Conservation (phyloP, 2,888 invertebrate genomes). For the Lottia scabra region DNA sequence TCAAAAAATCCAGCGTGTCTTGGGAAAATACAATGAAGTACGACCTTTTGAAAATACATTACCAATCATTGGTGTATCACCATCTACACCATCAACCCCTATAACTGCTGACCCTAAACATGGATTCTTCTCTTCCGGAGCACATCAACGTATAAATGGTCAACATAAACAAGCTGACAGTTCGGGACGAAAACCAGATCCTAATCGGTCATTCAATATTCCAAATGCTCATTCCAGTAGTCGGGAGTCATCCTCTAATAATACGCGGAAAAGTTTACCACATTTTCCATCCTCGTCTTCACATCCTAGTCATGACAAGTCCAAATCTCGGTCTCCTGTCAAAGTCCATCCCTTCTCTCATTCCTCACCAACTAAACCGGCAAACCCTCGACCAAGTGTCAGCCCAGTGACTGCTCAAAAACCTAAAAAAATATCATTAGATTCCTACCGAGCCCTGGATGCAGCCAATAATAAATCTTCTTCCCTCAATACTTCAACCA, state of each 20-base stretch:
- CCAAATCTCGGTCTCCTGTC: background rate
- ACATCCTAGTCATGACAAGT: background rate
- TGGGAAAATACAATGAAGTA: background rate
- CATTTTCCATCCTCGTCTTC: background rate
- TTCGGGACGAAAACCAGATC: background rate
- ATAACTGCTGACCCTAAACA: background rate
- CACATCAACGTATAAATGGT: background rate
- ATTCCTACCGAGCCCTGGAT: too few species aligned
- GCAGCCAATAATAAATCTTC: too few species aligned
- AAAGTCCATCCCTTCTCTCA: background rate
- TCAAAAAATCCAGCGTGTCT: background rate
- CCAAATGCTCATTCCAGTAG: background rate
- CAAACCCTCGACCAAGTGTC: background rate
- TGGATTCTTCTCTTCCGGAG: background rate
- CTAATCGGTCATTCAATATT: background rate
- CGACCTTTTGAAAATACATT: background rate
- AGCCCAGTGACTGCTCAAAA: background rate
- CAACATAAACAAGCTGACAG: background rate
- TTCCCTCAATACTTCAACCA: too few species aligned
- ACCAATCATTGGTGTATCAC: background rate
- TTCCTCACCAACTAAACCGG: background rate
- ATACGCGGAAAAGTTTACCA: background rate
- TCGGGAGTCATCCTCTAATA: background rate
- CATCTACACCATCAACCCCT: background rate
- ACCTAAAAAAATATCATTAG: background rate